Base-by-base conservation (phyloP, 2,888 invertebrate genomes). In the Xestobium rufovillosum region DNA sequence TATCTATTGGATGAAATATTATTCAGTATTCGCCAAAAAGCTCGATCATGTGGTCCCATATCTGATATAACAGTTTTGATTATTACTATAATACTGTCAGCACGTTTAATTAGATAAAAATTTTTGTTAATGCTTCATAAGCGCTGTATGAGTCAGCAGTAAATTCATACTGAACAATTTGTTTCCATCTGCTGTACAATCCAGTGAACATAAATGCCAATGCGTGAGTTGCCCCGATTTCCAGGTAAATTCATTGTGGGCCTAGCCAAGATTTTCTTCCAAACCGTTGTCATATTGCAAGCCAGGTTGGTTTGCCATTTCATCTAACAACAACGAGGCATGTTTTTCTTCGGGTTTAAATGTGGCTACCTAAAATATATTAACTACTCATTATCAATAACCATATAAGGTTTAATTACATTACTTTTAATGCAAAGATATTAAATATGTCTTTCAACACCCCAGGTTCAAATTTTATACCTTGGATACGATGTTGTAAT, bases 271-370 rank as follows among this genome's bases (percentile, higher is more conserved):
- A 17, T 12, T 10, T 14, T 12, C 2, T n/a, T 19, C 23, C 4
- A 37, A 3, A 14, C 36, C 27, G 14, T 28, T 28, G 26, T 41
- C 41, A 8, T 15, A 28, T 16, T 37, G 37, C 16, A 41, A 25
- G 4, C 33, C 37, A 16, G 36, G 29, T 41, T 26, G 32, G 15
- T 37, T 41, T 8, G 29, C 30, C 37, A 41, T 34, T 41, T 41
- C 41, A 19, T 37, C 36, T 10, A 41, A 30, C 10, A 41, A 16
- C 11, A 37, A 17, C 8, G 23, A 23, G 4, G 34, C 34, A 29
- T 33, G 41, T 27, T 27, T 27, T 27, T 37, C 37, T 37, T 37
- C 25, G 14, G n/a, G 27, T 29, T 32, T 31, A 36, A 41, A 30
- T 4, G 4, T 36, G 16, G 31, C 14, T 12, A 36, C 13, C 39